Conservation (phyloP, 92 coral and sea anemone species). For the Umimayanthus kanabou region DNA sequence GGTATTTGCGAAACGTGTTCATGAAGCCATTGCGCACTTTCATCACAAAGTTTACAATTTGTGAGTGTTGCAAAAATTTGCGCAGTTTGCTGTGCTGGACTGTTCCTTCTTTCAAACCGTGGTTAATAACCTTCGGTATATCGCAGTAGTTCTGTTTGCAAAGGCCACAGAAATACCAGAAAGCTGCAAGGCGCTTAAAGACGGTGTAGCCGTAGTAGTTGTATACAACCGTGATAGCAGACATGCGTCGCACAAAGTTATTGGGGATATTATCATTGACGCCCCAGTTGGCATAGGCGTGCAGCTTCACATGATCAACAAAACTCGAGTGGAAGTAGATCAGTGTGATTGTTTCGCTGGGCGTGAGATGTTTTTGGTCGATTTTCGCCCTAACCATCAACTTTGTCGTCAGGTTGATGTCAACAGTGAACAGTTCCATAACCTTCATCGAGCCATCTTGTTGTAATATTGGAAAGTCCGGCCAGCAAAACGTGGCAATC, state of each 20-base stretch:
- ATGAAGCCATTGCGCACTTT: slow-evolving; percentile 26
- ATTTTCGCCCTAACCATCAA: slow-evolving; percentile 9
- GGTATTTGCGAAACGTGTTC: slow-evolving; percentile 22
- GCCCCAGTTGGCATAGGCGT: neutral
- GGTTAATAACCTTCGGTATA: slow-evolving; percentile 4
- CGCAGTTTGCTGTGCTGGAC: slow-evolving; percentile 14
- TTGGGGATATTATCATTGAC: slow-evolving; percentile 3
- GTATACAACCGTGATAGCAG: slow-evolving; percentile 18
- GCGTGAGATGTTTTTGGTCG: slow-evolving; percentile 9
- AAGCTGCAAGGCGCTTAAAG: slow-evolving; percentile 20
- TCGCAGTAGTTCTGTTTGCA: slow-evolving; percentile 23
- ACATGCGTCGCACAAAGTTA: slow-evolving; percentile 29
- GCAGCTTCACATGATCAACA: neutral
- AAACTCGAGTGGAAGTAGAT: neutral
- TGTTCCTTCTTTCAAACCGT: slow-evolving; percentile 31
- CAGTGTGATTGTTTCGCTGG: neutral
- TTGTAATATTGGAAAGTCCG: neutral
- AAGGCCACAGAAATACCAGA: slow-evolving; percentile 19
- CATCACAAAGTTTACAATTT: slow-evolving; percentile 13
- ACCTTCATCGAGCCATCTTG: neutral
- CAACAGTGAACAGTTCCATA: neutral
- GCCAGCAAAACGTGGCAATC: slow-evolving; percentile 18
- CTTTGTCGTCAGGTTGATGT: slow-evolving; percentile 3
- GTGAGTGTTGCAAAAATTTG: slow-evolving; percentile 9
- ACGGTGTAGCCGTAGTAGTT: slow-evolving; percentile 34